Evolutionary conservation across 2,113 vertebrate species (phyloP).

Genomic region (Mungos mungo): DNA sequence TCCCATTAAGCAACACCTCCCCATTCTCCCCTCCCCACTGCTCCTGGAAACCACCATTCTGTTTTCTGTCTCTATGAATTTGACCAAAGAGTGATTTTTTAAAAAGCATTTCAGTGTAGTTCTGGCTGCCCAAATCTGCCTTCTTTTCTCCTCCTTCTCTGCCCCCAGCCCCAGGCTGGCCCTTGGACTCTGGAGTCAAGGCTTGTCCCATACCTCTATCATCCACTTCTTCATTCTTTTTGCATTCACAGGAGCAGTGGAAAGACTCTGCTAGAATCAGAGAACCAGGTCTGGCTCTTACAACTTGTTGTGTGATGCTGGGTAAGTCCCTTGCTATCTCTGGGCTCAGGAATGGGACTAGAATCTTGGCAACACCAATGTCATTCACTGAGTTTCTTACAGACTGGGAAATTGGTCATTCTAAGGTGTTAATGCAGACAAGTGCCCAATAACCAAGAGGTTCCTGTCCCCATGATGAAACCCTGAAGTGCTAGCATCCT

Average conservation of each 20-base stretch:
- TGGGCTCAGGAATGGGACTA: background rate
- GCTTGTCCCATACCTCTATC: too few relatives aligned
- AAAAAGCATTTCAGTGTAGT: background rate
- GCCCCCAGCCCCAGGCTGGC: background rate
- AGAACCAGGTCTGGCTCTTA: background rate
- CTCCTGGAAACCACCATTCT: background rate
- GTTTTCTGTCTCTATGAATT: background rate
- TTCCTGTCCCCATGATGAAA: background rate
- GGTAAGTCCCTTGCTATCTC: background rate
- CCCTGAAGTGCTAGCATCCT: background rate
- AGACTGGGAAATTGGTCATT: background rate
- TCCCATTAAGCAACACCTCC: background rate
- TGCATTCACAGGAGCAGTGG: background rate
- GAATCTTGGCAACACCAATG: background rate
- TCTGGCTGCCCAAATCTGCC: background rate
- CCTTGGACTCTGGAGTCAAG: background rate
- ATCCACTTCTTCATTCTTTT: background rate
- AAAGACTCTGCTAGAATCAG: background rate
- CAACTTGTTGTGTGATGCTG: background rate
- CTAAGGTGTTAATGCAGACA: background rate
- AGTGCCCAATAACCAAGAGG: background rate
- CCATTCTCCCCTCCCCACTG: fast-evolving
- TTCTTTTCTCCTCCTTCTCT: background rate
- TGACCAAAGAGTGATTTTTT: background rate
- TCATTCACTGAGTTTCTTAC: background rate